Base-by-base conservation (phyloP, 1,140 invertebrate genomes). In the Dinoponera quadriceps region DNA sequence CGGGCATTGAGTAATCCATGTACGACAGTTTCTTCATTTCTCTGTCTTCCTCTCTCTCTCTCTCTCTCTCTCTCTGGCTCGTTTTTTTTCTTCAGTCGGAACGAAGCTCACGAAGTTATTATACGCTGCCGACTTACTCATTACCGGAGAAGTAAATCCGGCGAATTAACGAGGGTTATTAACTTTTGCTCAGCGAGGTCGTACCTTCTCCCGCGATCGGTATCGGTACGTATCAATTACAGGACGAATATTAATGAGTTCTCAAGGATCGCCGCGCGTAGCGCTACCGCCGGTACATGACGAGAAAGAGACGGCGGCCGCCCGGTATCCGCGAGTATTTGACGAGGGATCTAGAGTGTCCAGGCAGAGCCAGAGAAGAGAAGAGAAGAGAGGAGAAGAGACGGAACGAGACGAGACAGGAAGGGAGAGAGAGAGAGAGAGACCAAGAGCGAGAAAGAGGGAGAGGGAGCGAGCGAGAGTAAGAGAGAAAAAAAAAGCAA, bases 211-310 rank as follows among this genome's bases (percentile, higher is more conserved):
- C 3, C 22, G 25, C 60, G 81, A 88, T 89, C 73, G 65, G 83
- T 78, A 90, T 85, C 86, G 68, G 69, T 83, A 81, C 85, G 68
- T 89, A 90, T 90, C 87, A 90, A 90, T 90, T 90, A 90, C 57
- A 62, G 49, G 69, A 85, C 75, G 87, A 88, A 89, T 90, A 88
- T 89, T 90, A 90, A 90, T 90, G 88, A 90, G 87, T 63, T 80
- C 44, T 63, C n/a, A 54, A 59, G 73, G 51, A 69, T 69, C 68
- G 54, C 14, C 44, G 33, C 49, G 38, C 77, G 83, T 63, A 59
- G 55, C 83, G 72, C 59, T 66, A 65, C 57, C 25, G 73, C n/a
- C 44, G 73, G 55, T 49, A 75, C 27, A 86, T 55, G 72, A 60
- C 48, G 65, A 73, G 55, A 59, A 60, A 62, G 62, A 55, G 66